These are phyloP conservation scores for Oreochromis tanganicae DNA, from an alignment of 2,113 vertebrate genomes.

Conservation along the genomic window DNA sequence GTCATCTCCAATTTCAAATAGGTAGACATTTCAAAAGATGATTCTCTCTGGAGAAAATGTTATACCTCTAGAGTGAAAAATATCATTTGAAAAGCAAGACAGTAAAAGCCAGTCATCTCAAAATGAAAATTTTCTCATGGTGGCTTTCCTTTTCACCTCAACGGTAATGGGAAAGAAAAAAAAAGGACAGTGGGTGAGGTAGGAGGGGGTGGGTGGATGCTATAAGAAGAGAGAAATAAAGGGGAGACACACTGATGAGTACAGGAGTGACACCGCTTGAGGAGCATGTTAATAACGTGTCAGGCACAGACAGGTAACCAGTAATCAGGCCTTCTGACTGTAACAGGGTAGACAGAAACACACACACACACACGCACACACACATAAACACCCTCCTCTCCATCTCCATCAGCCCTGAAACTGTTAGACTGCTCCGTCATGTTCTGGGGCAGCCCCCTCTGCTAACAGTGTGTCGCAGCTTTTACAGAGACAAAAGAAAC, in stretches of 20 bases:
- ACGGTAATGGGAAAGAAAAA: conserved; percentile 3
- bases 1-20: conserved; percentile 71
- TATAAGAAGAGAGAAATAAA: conserved; percentile 7
- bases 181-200: background rate
- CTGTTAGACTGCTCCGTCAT: conserved; percentile 35
- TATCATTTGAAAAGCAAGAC: conserved; percentile 61
- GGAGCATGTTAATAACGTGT: conserved; percentile 61
- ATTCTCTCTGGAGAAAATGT: conserved; percentile 59
- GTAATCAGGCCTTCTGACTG: conserved; percentile 65
- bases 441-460: conserved; percentile 35
- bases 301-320: conserved; percentile 50
- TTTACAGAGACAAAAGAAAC: conserved; percentile 60
- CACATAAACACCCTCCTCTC: conserved; percentile 23
- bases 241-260: conserved; percentile 38
- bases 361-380: conserved; percentile 4
- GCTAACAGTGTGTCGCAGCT: conserved; percentile 51
- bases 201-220: background rate
- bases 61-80: conserved; percentile 56
- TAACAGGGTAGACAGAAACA: conserved; percentile 36
- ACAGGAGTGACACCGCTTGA: conserved; percentile 56
- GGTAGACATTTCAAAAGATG: conserved; percentile 64
- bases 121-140: conserved; percentile 59
- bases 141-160: conserved; percentile 61
- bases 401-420: conserved; percentile 49
- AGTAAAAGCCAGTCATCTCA: conserved; percentile 62